Percentiles rank a stretch among this genome's conserved stretches.
Conservation (phyloP, 2,888 invertebrate species). For the Lymantria dispar region DNA sequence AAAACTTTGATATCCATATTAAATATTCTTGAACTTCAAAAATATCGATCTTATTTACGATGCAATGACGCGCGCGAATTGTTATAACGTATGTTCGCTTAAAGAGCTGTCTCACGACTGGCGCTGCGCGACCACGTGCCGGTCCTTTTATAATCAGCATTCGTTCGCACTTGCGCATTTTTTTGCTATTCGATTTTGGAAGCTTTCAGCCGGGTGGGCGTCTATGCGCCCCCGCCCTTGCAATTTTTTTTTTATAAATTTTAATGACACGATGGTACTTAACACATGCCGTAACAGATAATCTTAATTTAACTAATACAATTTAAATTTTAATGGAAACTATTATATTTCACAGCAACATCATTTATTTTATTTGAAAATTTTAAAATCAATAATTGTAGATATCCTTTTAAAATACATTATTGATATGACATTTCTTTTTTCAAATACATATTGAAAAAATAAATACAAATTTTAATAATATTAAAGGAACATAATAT, state of each 20-base stretch:
- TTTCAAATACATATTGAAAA: too few species aligned
- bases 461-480: too few species aligned
- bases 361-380: too few species aligned
- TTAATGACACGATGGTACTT: slow-evolving; percentile 56
- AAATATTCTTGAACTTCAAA: slow-evolving; percentile 51
- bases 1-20: slow-evolving; percentile 73
- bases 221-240: slow-evolving; percentile 70
- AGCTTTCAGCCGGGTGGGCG: slow-evolving; percentile 78
- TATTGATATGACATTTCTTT: too few species aligned
- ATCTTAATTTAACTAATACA: slow-evolving; percentile 11
- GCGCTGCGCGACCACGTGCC: slow-evolving; percentile 67
- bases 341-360: background rate
- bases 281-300: slow-evolving; percentile 43
- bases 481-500: too few species aligned
- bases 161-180: slow-evolving; percentile 71
- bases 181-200: slow-evolving; percentile 79
- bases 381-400: too few species aligned
- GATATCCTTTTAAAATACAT: too few species aligned
- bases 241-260: slow-evolving; percentile 44
- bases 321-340: background rate
- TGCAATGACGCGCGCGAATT: slow-evolving; percentile 47
- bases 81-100: slow-evolving; percentile 56
- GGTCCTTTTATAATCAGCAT: slow-evolving; percentile 65
- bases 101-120: slow-evolving; percentile 62
- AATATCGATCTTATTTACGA: slow-evolving; percentile 77